A percentile compares a stretch with the other conserved stretches of the same genome.
Evolutionary conservation across 2,888 invertebrate genomes (phyloP).

Genomic region (Zygaena filipendulae): DNA sequence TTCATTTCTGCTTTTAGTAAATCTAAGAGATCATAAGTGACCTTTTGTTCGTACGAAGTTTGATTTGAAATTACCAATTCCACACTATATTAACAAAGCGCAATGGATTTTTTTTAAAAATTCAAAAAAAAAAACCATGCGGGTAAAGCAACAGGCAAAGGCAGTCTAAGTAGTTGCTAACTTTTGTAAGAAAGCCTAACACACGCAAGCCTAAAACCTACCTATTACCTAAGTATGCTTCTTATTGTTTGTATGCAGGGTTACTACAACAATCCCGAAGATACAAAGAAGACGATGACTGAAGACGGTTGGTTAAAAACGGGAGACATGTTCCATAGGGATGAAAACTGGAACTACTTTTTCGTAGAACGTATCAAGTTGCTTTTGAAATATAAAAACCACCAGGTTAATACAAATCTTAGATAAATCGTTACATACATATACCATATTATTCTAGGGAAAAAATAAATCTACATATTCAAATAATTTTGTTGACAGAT

Average conservation of each 20-base stretch:
- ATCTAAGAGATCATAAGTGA: too few relatives aligned
- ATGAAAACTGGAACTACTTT: slow-evolving; percentile 53
- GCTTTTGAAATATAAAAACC: slow-evolving; percentile 55
- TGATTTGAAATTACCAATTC: too few relatives aligned
- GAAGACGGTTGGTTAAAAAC: slow-evolving; percentile 59
- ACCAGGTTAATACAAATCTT: slow-evolving; percentile 36
- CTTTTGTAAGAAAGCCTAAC: too few relatives aligned
- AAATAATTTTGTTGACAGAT: slow-evolving; percentile 22
- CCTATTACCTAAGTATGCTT: too few relatives aligned
- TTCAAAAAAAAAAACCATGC: too few relatives aligned
- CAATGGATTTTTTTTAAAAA: too few relatives aligned
- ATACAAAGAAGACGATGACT: slow-evolving; percentile 45
- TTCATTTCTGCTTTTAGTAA: too few relatives aligned
- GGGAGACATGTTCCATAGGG: slow-evolving; percentile 60
- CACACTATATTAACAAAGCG: too few relatives aligned
- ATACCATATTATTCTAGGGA: background rate
- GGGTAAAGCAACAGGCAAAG: too few relatives aligned
- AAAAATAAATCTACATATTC: background rate
- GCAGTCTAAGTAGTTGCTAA: too few relatives aligned
- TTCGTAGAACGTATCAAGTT: slow-evolving; percentile 62
- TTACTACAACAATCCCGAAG: slow-evolving; percentile 47
- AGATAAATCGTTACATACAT: background rate
- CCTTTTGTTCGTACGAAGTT: too few relatives aligned
- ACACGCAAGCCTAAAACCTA: too few relatives aligned
- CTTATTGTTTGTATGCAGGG: slow-evolving; percentile 34